Conservation (phyloP, 2,888 invertebrate genomes). For the Synergus laeviventris region DNA sequence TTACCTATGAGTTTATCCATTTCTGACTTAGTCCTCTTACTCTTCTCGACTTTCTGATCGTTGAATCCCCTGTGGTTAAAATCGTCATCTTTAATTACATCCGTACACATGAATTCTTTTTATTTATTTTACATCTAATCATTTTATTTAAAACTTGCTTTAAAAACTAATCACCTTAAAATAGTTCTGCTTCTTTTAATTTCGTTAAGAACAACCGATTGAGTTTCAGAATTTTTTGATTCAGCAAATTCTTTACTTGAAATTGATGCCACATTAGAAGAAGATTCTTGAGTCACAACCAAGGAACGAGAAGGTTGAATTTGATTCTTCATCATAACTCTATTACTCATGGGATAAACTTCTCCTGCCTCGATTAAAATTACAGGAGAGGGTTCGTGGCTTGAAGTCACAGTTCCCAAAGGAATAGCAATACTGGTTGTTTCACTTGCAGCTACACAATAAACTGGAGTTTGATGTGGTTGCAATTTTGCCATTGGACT, state of each 20-base stretch:
- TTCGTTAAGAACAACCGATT: constrained; percentile 15
- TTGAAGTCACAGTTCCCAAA: constrained; percentile 68
- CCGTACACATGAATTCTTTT: not conserved
- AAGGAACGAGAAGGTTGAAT: constrained; percentile 11
- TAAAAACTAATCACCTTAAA: not conserved
- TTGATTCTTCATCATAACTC: not conserved
- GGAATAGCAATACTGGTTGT: constrained; percentile 70
- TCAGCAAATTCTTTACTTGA: constrained; percentile 9
- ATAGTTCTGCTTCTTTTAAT: constrained; percentile 34
- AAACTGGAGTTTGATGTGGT: constrained; percentile 85
- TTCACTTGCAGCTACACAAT: constrained; percentile 74
- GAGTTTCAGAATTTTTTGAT: not conserved
- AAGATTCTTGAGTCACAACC: constrained; percentile 18
- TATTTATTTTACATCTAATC: not conserved
- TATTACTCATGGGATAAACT: constrained; percentile 41
- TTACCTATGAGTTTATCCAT: constrained; percentile 48
- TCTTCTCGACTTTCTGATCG: not conserved
- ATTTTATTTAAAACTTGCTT: not conserved
- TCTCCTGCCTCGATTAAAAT: constrained; percentile 65
- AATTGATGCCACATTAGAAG: not conserved
- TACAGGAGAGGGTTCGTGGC: constrained; percentile 68
- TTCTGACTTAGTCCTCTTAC: constrained; percentile 13
- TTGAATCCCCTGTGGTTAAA: constrained; percentile 23
- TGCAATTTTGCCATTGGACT: constrained; percentile 83
- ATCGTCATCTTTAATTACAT: not conserved